Evolutionary conservation across 1,140 invertebrate species (phyloP).

Genomic region (Homalodisca vitripennis): DNA sequence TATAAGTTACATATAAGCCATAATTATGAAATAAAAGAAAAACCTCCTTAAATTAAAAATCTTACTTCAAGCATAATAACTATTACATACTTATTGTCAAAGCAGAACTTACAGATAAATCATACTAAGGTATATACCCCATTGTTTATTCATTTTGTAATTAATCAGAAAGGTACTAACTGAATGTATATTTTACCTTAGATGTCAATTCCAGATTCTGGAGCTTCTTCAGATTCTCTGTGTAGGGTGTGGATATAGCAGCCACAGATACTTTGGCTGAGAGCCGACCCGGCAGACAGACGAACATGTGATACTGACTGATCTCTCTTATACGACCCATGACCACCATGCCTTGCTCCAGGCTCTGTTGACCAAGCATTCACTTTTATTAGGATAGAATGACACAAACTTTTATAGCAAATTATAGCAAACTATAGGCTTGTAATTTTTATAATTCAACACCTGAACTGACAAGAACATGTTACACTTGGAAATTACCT

Average conservation of each 20-base stretch:
- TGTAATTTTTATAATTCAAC: background rate
- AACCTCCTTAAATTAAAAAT: too few species aligned
- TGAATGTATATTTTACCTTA: background rate
- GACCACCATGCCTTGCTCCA: conserved; percentile 1
- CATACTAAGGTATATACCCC: too few species aligned
- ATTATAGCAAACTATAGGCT: background rate
- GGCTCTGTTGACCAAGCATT: background rate
- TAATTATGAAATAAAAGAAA: too few species aligned
- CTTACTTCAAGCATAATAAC: too few species aligned
- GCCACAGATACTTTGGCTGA: background rate
- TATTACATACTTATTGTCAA: too few species aligned
- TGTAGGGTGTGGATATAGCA: background rate
- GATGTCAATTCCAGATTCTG: background rate
- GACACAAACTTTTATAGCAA: background rate
- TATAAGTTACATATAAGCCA: too few species aligned
- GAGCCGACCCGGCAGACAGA: background rate
- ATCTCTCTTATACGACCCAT: background rate
- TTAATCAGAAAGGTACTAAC: too few species aligned
- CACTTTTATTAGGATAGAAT: too few species aligned
- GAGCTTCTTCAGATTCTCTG: background rate
- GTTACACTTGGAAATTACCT: background rate
- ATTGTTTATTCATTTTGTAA: too few species aligned
- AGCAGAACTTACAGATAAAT: too few species aligned
- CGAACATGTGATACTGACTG: background rate
- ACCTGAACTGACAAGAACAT: background rate